A percentile compares a stretch with the other conserved stretches of the same genome.
These are phyloP conservation scores for Ips typographus DNA, from an alignment of 1,140 invertebrate species.

Conservation along the genomic window DNA sequence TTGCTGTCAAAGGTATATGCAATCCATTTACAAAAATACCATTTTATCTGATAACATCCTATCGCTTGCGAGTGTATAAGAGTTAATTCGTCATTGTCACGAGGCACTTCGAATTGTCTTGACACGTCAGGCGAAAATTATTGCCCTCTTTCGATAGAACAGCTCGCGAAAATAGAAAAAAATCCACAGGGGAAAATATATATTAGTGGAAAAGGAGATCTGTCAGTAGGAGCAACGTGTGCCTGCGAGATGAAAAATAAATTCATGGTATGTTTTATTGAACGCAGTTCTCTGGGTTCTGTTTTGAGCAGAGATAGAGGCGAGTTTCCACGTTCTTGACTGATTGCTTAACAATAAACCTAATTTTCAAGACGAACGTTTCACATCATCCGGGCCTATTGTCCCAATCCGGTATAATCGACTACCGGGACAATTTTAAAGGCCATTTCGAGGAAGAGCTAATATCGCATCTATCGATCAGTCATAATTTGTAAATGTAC, in stretches of 20 bases:
- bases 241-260: slow-evolving; percentile 12
- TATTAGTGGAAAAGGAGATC: slow-evolving; percentile 17
- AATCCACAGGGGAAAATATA: slow-evolving; percentile 31
- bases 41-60: not conserved
- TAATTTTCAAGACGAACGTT: slow-evolving; percentile 32
- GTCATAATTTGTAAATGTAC: no score
- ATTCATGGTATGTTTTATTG: slow-evolving; percentile 18
- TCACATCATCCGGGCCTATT: slow-evolving; percentile 33
- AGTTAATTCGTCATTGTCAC: slow-evolving; percentile 36
- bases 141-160: slow-evolving; percentile 35
- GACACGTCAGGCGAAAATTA: slow-evolving; percentile 34
- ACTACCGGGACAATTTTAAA: slow-evolving; percentile 6
- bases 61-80: slow-evolving; percentile 13
- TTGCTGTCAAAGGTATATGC: no score
- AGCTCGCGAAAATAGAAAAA: slow-evolving; percentile 35
- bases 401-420: slow-evolving; percentile 2
- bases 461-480: no score
- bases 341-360: slow-evolving; percentile 33
- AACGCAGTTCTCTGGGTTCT: not conserved
- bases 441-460: no score
- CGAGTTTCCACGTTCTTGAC: not conserved
- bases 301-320: no score
- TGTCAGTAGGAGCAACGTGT: slow-evolving; percentile 25
- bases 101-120: slow-evolving; percentile 35
- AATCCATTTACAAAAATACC: not conserved